A percentile compares a stretch with the other conserved stretches of the same genome.
Conservation (phyloP, 2,888 invertebrate genomes). For the Platerodrilus igneus region DNA sequence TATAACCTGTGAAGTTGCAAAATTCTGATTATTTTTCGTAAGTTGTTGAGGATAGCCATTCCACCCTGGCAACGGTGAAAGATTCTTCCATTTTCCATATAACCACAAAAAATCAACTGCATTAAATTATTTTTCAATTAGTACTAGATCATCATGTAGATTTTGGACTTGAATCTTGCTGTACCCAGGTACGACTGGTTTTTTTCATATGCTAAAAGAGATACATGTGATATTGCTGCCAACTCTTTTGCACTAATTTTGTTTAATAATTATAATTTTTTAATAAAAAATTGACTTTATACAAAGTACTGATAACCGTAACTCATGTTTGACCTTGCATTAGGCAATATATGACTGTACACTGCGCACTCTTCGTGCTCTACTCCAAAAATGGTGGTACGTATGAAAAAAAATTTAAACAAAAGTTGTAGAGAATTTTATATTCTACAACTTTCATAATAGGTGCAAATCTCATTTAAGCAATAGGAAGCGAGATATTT, state of each 20-base stretch:
- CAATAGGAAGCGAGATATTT: slow-evolving; percentile 9
- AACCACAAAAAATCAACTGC: slow-evolving; percentile 3
- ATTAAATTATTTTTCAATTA: too few relatives aligned
- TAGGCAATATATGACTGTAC: slow-evolving; percentile 33
- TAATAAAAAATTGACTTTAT: slow-evolving; percentile 33
- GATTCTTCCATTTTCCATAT: slow-evolving; percentile 15
- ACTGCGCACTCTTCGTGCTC: slow-evolving; percentile 18
- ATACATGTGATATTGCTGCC: slow-evolving; percentile 27
- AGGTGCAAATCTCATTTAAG: slow-evolving; percentile 3
- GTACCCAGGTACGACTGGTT: slow-evolving; percentile 24
- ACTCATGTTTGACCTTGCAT: too few relatives aligned
- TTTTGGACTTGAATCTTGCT: slow-evolving; percentile 27
- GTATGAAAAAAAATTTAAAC: not conserved
- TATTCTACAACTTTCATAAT: too few relatives aligned
- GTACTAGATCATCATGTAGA: slow-evolving; percentile 17
- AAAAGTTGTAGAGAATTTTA: too few relatives aligned
- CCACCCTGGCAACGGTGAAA: slow-evolving; percentile 12
- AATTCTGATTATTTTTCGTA: slow-evolving; percentile 4
- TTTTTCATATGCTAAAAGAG: slow-evolving; percentile 26
- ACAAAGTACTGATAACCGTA: slow-evolving; percentile 39
- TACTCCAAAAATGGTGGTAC: slow-evolving; percentile 1
- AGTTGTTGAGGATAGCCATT: slow-evolving; percentile 12
- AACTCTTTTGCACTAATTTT: slow-evolving; percentile 31
- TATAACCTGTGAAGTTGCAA: too few relatives aligned
- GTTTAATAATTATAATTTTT: slow-evolving; percentile 34